phyloP scores from a whole-genome alignment of 35 echinoderm and acorn worm genomes.

The Ophioderma brevispina region DNA sequence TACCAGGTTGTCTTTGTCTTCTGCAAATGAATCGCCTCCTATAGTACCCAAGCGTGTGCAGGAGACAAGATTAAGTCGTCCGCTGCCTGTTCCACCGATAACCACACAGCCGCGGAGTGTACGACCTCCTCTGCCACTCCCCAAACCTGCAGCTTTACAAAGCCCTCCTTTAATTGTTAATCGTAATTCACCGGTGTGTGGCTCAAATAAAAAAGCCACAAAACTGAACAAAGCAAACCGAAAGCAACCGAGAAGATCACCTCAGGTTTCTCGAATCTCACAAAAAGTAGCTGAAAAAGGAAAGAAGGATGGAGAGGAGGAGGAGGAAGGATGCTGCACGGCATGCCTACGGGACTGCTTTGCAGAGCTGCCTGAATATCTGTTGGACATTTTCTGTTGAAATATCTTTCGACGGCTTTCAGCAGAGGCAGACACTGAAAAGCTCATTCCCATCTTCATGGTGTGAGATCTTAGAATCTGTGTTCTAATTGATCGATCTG shows the following conservation, averaged over 20 bases:
- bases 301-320: not conserved
- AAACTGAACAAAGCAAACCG: not conserved
- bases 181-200: not conserved
- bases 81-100: not conserved
- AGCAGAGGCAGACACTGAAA: no score
- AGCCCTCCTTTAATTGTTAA: not conserved
- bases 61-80: not conserved
- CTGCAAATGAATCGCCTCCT: not conserved
- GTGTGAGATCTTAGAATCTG: no score
- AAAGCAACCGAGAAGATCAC: not conserved
- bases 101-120: not conserved
- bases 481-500: no score
- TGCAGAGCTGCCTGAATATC: not conserved
- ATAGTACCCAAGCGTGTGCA: not conserved
- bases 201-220: not conserved
- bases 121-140: not conserved
- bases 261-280: not conserved
- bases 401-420: no score
- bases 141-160: not conserved
- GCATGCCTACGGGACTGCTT: not conserved
- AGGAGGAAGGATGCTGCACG: not conserved
- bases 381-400: not conserved
- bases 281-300: not conserved
- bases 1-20: not conserved
- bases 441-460: no score